Evolutionary conservation across 2,888 invertebrate genomes (phyloP).

Genomic region (Limenitis arthemis): DNA sequence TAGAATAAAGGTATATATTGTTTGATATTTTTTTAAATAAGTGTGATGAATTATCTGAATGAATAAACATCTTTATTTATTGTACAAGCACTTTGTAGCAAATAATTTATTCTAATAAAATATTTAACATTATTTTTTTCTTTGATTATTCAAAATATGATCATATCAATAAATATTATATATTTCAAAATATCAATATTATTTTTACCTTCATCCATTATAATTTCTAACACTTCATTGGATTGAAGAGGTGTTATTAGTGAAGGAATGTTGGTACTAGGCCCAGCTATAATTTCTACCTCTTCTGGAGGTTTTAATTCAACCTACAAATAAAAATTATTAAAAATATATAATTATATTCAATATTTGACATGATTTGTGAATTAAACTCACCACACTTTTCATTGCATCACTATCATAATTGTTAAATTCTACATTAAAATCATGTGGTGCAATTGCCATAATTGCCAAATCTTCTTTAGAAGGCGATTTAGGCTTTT

Average conservation of each 20-base stretch:
- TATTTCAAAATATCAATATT: background rate
- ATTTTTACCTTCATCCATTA: background rate
- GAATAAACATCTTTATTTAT: too few species aligned
- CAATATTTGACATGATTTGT: background rate
- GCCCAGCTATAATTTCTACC: background rate
- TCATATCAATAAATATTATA: background rate
- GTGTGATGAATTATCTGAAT: too few species aligned
- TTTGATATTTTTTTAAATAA: too few species aligned
- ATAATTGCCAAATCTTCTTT: constrained; percentile 1
- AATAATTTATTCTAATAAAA: too few species aligned
- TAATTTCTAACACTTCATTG: background rate
- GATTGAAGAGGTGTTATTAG: background rate
- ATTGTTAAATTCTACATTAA: constrained; percentile 1
- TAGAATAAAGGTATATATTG: too few species aligned
- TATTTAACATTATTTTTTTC: background rate
- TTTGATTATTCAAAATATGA: background rate
- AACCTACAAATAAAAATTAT: background rate
- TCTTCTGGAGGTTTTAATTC: background rate
- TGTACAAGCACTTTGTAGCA: too few species aligned
- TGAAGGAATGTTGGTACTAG: background rate
- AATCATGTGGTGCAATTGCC: constrained; percentile 4
- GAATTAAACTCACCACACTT: background rate
- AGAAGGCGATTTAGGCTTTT: constrained; percentile 6
- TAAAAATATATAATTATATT: background rate
- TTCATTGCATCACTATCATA: constrained; percentile 5